phyloP scores from a whole-genome alignment of 2,888 invertebrate species.

The Acanthosepion lycidas region DNA sequence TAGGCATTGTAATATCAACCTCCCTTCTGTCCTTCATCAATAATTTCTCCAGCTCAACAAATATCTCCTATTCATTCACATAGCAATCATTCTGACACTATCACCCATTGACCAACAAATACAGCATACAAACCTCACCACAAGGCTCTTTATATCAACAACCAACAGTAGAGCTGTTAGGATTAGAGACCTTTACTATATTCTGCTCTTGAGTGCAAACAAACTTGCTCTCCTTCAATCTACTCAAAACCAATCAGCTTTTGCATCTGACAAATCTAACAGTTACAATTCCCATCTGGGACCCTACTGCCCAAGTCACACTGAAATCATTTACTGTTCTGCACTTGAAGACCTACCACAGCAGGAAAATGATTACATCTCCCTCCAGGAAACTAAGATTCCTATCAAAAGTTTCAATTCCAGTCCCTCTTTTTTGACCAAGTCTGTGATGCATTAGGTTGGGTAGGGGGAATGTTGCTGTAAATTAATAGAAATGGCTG shows the following conservation, averaged over 20 bases:
- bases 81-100: background rate
- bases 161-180: constrained; percentile 7
- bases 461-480: no score
- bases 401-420: constrained; percentile 15
- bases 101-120: background rate
- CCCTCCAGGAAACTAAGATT: background rate
- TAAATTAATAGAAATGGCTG: no score
- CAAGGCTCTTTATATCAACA: background rate
- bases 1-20: background rate
- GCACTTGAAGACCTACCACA: background rate
- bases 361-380: constrained; percentile 7
- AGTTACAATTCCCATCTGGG: background rate
- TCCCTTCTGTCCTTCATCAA: background rate
- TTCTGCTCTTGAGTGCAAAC: background rate
- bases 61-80: background rate
- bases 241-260: constrained; percentile 9
- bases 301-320: background rate
- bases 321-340: background rate
- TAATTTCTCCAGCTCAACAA: background rate
- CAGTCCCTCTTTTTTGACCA: background rate
- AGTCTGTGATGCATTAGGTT: no score
- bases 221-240: background rate
- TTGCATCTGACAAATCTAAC: constrained; percentile 6
- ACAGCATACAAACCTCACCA: background rate
- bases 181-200: background rate